Base-by-base conservation (phyloP, 2,113 vertebrate genomes). In the Herpetotheres cachinnans region DNA sequence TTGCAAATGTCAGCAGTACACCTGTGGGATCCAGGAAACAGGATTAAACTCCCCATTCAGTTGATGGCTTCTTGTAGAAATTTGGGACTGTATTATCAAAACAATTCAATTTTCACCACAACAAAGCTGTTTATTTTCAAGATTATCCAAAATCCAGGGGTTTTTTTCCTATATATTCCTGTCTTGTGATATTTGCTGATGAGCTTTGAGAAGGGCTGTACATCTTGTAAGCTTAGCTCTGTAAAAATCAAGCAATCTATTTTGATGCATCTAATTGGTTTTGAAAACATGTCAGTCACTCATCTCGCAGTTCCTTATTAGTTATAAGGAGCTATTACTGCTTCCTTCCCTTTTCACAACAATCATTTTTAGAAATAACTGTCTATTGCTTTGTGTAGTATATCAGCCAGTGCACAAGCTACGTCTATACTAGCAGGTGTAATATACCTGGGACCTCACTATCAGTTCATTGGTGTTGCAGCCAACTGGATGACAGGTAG, bases 401-500 rank as follows among this genome's bases (percentile, higher is more conserved):
- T 29, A 84, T 30, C 44, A 89, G 7, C 6, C 47, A 26, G 50
- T 58, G 32, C 27, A 62, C 18, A 52, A 21, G 22, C 46, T 56
- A 7, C 29, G 17, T 58, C n/a, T 58, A 1, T n/a, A 1, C 6
- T 9, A 50, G 27, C 50, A 76, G n/a, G 38, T 67, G 66, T 59
- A 32, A 34, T n/a, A 13, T 11, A 10, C 15, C 66, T 73, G 34
- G 24, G 44, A 86, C 44, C 40, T 73, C 55, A n/a, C 0, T 26
- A 11, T 30, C 16, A 16, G 38, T 29, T n/a, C 32, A 42, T 34
- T 55, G 71, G 36, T 36, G 32, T 32, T 73, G 55, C 59, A 56
- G 36, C 21, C 55, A 62, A 2, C 4, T 4, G 56, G 16, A 15
- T 21, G 47, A 29, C 18, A 25, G 0, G 0, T 19, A 40, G n/a